A percentile compares a stretch with the other conserved stretches of the same genome.
Conservation (phyloP, 1,140 invertebrate species). For the Archegozetes longisetosus region DNA sequence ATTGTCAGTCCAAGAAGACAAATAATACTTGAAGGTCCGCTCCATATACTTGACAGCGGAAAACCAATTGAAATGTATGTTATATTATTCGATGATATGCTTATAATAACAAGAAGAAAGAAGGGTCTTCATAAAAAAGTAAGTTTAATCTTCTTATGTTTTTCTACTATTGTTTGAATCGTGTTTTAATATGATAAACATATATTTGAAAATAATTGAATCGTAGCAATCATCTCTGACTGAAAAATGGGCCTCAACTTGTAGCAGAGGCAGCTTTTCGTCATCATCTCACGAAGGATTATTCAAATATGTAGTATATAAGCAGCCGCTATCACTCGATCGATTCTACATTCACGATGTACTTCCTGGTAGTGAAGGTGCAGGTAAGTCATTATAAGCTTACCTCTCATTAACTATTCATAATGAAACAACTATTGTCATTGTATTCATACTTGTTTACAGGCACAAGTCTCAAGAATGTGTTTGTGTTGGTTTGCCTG, state of each 20-base stretch:
- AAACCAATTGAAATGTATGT: constrained; percentile 43
- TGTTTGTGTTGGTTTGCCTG: constrained; percentile 40
- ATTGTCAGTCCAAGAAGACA: constrained; percentile 43
- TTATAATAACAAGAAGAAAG: constrained; percentile 47
- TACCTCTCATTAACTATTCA: not conserved
- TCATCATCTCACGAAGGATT: constrained; percentile 28
- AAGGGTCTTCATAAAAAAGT: constrained; percentile 42
- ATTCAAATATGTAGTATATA: constrained; percentile 43
- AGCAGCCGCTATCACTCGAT: constrained; percentile 48
- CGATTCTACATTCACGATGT: constrained; percentile 48
- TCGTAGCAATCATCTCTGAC: constrained; percentile 36
- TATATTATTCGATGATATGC: constrained; percentile 52
- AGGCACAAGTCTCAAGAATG: constrained; percentile 37
- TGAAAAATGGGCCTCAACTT: constrained; percentile 34
- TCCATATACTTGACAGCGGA: constrained; percentile 40
- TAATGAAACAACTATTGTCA: not conserved
- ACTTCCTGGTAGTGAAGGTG: constrained; percentile 34
- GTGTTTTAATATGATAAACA: not conserved
- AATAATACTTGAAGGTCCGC: constrained; percentile 43
- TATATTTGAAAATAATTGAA: not conserved
- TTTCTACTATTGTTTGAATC: not conserved
- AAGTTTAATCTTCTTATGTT: constrained; percentile 13
- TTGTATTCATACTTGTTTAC: constrained; percentile 19
- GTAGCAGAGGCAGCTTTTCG: constrained; percentile 28
- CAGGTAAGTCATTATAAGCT: constrained; percentile 24